A percentile compares a stretch with the other conserved stretches of the same genome.
phyloP scores from a whole-genome alignment of 2,113 vertebrate genomes.

The Tupaia chinensis region DNA sequence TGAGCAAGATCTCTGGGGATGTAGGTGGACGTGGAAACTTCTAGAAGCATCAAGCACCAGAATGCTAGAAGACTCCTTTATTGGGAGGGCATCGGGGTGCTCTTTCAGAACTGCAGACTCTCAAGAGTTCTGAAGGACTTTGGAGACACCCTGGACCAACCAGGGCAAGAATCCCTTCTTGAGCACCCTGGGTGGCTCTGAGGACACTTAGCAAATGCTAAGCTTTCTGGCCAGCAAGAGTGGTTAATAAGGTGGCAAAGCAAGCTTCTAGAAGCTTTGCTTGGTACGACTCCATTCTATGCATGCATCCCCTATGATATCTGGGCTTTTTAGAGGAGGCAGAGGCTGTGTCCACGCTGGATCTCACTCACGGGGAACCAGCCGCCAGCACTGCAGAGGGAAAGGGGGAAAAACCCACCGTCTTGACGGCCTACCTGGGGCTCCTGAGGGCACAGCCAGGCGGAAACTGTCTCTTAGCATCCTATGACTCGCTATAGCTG shows the following conservation, averaged over 20 bases:
- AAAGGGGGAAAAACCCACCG: not conserved
- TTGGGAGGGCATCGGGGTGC: not conserved
- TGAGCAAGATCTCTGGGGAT: not conserved
- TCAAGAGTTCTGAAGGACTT: not conserved
- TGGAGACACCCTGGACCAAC: not conserved
- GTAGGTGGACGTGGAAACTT: not conserved
- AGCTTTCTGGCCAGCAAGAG: not conserved
- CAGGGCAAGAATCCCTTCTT: not conserved
- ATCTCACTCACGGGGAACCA: not conserved
- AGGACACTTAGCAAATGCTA: not conserved
- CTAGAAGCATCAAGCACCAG: not conserved
- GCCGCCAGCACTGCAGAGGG: not conserved
- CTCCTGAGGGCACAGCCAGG: not conserved
- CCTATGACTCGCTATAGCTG: rapidly evolving
- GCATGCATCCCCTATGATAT: not conserved
- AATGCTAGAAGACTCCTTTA: not conserved
- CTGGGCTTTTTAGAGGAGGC: not conserved
- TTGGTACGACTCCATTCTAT: not conserved
- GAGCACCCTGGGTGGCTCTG: not conserved
- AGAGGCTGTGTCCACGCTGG: not conserved
- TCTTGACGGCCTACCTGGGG: not conserved
- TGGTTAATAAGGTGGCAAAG: not conserved
- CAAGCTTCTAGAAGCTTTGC: not conserved
- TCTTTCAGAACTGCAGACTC: not conserved
- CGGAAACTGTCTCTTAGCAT: not conserved